Conservation (phyloP, 2,888 invertebrate species). For the Elegia similella region DNA sequence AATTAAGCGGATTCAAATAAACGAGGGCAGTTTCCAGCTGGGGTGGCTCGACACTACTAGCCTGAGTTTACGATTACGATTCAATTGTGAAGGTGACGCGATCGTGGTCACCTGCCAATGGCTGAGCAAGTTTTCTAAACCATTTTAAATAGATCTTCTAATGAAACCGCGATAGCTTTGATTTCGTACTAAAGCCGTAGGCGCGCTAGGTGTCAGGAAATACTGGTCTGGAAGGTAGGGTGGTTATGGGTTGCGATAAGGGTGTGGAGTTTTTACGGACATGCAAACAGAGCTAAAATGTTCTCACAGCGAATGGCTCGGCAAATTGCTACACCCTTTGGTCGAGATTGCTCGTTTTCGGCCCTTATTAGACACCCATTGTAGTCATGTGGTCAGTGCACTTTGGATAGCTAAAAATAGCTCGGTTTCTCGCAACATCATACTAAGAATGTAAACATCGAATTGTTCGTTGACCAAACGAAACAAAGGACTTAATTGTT, state of each 20-base stretch:
- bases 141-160: slow-evolving; percentile 42
- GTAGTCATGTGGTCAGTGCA: slow-evolving; percentile 38
- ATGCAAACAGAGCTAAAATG: slow-evolving; percentile 70
- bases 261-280: slow-evolving; percentile 71
- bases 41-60: slow-evolving; percentile 56
- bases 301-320: slow-evolving; percentile 63
- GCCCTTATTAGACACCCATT: slow-evolving; percentile 54
- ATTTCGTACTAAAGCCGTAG: slow-evolving; percentile 20
- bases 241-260: slow-evolving; percentile 46
- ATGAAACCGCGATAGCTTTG: slow-evolving; percentile 23
- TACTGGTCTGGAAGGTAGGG: slow-evolving; percentile 43
- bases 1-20: slow-evolving; percentile 20
- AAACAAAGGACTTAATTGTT: not conserved
- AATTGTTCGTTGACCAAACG: not conserved
- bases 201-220: slow-evolving; percentile 38
- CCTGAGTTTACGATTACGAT: slow-evolving; percentile 58
- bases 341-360: slow-evolving; percentile 55
- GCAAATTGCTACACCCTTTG: slow-evolving; percentile 67
- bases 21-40: slow-evolving; percentile 48
- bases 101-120: slow-evolving; percentile 63
- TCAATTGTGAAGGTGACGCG: slow-evolving; percentile 64
- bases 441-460: not conserved
- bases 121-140: slow-evolving; percentile 47
- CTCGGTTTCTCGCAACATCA: not conserved
- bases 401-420: slow-evolving; percentile 32